Conservation (phyloP, 1,140 invertebrate species). For the Leptoteleia sp. region DNA sequence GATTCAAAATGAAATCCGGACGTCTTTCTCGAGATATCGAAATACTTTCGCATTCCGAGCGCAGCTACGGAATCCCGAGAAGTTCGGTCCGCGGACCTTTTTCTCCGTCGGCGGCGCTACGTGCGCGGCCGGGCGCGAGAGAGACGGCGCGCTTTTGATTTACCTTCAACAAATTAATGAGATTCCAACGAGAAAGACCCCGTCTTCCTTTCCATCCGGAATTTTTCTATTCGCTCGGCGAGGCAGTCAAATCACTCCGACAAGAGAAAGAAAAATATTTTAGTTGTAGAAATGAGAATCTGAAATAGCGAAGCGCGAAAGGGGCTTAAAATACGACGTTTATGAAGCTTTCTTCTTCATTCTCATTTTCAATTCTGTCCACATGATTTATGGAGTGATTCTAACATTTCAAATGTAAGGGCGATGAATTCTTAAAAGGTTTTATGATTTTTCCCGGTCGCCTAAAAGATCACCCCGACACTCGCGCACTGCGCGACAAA, state of each 20-base stretch:
- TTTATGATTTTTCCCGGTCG: slow-evolving; percentile 50
- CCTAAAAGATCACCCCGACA: slow-evolving; percentile 21
- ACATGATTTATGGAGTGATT: slow-evolving; percentile 65
- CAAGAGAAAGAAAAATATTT: slow-evolving; percentile 67
- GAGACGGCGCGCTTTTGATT: slow-evolving; percentile 57
- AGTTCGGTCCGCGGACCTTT: slow-evolving; percentile 55
- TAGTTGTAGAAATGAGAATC: slow-evolving; percentile 65
- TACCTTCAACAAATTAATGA: slow-evolving; percentile 70
- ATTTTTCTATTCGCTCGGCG: slow-evolving; percentile 56
- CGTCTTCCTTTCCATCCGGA: slow-evolving; percentile 38
- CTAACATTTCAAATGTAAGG: slow-evolving; percentile 62
- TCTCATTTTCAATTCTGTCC: slow-evolving; percentile 64
- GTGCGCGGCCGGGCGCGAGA: slow-evolving; percentile 19
- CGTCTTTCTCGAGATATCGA: slow-evolving; percentile 59
- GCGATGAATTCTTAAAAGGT: slow-evolving; percentile 61
- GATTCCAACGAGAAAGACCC: slow-evolving; percentile 64
- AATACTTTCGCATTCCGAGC: slow-evolving; percentile 58
- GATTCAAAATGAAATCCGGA: slow-evolving; percentile 57
- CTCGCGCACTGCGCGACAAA: slow-evolving; percentile 21
- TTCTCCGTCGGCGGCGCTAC: slow-evolving; percentile 13
- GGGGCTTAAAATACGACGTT: slow-evolving; percentile 62
- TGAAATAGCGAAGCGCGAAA: slow-evolving; percentile 56
- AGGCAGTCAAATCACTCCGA: slow-evolving; percentile 59
- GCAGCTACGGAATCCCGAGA: slow-evolving; percentile 33
- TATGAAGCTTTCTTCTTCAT: slow-evolving; percentile 65